Base-by-base conservation (phyloP, 2,888 invertebrate genomes). In the Leistus spinibarbis region DNA sequence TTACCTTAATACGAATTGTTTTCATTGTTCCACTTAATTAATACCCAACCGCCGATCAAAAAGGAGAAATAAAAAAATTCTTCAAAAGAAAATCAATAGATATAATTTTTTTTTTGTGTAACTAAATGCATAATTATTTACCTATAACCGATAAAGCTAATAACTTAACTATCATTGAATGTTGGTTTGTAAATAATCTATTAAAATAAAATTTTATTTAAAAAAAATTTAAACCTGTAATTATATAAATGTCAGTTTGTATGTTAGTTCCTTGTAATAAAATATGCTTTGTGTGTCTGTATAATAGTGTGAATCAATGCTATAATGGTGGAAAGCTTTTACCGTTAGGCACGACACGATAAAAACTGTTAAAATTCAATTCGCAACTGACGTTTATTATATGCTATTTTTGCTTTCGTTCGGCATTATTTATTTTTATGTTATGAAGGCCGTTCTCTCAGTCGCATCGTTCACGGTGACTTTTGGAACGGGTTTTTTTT, bases 271-370 rank as follows among this genome's bases (percentile, higher is more conserved):
- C 5, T 40, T 13, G 40, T 40, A 40, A 13, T 40, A 7, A 9
- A 27, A 9, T 40, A 40, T 13, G 13, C 10, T 13, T 40, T 40
- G 1, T 40, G 13, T 40, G 10, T 40, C 40, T n/a, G 40, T 13
- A 40, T 40, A 10, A 40, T 71, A 70, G 54, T 70, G 70, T 70
- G 70, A 70, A 63, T 63, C 54, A 63, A 70, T 69, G 69, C 60
- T 54, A 62, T 71, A 71, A 71, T 71, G 63, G 71, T 65, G 56
- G 54, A 71, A 71, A 71, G 71, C 71, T 71, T 71, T 71, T 71
- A 71, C 65, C 24, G 71, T 71, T 71, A 71, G 64, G 64, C 65
- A 54, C 54, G 71, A 71, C 71, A 71, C 65, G 71, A 56, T 65
- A 65, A 71, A 71, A 71, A 71, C 65, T 65, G 64, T 65, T 71